Base-by-base conservation (phyloP, 2,888 invertebrate genomes). In the Hydriomena furcata region DNA sequence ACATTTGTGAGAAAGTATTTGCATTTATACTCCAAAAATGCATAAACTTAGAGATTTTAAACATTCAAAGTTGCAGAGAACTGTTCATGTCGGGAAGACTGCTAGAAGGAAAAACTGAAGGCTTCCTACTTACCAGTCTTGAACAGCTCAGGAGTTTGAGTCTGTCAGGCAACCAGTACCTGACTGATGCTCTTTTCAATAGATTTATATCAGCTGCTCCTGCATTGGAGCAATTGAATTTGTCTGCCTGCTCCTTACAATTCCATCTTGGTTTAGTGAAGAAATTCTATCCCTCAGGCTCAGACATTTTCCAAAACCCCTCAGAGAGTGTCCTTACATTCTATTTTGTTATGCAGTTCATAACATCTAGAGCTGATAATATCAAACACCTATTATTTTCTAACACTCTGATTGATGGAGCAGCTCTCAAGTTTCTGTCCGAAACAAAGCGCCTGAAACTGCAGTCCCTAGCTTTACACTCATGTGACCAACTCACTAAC, bases 261-360 rank as follows among this genome's bases (percentile, higher is more conserved):
- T 95, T 94, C 72, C 95, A 95, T 71, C 83, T 90, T 52, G 94
- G 93, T 4, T 86, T 94, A 25, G 93, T 93, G 30, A 92, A 93
- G 55, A 93, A 93, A 51, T 94, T 94, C 76, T 94, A 94, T 79
- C 93, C 94, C 0, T 76, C 84, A 32, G 76, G 73, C 31, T 67
- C 72, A 35, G 69, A 84, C 52, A 71, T 85, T 47, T 81, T 76
- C 57, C 61, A 64, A 55, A 83, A 66, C 45, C 92, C 93, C 50
- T 95, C 94, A 34, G 94, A 94, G 64, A 93, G 93, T 65, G 93
- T 95, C 1, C 74, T 95, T 17, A 95, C 95, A 25, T 95, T 95
- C 68, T 91, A 91, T 60, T 94, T 93, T 66, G 84, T 95, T 21
- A 70, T 93, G 35, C 88, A 91, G 53, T 92, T 92, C 58, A 84